Evolutionary conservation across 2,888 invertebrate genomes (phyloP).

Genomic region (Biston betularia): DNA sequence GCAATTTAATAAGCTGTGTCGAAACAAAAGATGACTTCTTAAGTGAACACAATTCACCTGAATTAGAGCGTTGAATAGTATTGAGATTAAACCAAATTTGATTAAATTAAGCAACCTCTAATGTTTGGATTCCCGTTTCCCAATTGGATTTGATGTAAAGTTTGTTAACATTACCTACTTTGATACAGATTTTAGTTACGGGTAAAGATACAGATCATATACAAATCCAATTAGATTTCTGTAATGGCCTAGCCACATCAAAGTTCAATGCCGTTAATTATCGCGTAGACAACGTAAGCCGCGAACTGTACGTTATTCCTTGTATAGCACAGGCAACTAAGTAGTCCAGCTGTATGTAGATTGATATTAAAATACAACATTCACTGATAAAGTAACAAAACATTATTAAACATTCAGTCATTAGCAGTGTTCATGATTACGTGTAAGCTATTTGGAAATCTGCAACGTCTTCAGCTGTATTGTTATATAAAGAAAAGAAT

Average conservation of each 20-base stretch:
- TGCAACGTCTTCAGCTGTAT: too few species aligned
- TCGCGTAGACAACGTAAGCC: background rate
- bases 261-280: slow-evolving; percentile 4
- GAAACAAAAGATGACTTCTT: slow-evolving; percentile 16
- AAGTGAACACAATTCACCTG: slow-evolving; percentile 15
- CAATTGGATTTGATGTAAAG: slow-evolving; percentile 18
- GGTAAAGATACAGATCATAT: background rate
- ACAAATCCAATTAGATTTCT: slow-evolving; percentile 6
- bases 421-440: too few species aligned
- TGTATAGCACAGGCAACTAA: background rate
- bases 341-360: too few species aligned
- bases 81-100: slow-evolving; percentile 17
- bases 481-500: too few species aligned
- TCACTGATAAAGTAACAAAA: too few species aligned
- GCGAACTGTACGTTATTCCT: background rate
- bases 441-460: too few species aligned
- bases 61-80: slow-evolving; percentile 21
- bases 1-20: slow-evolving; percentile 11
- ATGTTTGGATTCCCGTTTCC: slow-evolving; percentile 11
- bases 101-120: slow-evolving; percentile 18
- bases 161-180: slow-evolving; percentile 8
- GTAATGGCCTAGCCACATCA: background rate
- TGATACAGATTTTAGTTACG: slow-evolving; percentile 10
- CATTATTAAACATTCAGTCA: too few species aligned
- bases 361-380: too few species aligned